phyloP scores from a whole-genome alignment of 2,888 invertebrate genomes.

The Baccha elongata region DNA sequence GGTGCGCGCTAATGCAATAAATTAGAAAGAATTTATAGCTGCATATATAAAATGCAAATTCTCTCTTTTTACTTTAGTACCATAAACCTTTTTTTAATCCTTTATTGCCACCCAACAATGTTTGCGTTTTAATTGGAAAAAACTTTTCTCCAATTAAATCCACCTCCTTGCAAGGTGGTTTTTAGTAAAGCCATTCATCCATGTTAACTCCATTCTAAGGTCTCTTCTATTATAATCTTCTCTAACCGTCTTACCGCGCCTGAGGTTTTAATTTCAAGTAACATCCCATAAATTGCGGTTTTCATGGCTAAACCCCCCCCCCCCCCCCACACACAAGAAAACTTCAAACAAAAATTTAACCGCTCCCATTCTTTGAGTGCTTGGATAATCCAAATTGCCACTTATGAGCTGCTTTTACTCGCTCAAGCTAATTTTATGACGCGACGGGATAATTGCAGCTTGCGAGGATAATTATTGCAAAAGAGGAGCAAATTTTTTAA shows the following conservation, averaged over 20 bases:
- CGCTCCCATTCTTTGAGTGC: conserved; percentile 35
- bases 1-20: too few relatives aligned
- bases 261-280: conserved; percentile 1
- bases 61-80: too few relatives aligned
- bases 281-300: conserved; percentile 4
- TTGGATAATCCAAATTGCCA: conserved; percentile 39
- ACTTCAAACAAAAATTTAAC: conserved; percentile 3
- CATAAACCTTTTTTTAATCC: too few relatives aligned
- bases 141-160: conserved; percentile 1
- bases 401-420: conserved; percentile 49
- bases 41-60: too few relatives aligned
- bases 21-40: too few relatives aligned
- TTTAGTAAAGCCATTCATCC: background rate
- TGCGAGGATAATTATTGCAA: conserved; percentile 37
- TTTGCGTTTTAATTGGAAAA: conserved; percentile 1
- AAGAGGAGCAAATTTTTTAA: conserved; percentile 5
- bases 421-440: conserved; percentile 9
- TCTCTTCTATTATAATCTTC: background rate
- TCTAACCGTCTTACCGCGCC: background rate
- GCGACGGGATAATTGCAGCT: conserved; percentile 38
- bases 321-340: background rate
- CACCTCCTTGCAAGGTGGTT: background rate
- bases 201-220: background rate
- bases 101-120: background rate
- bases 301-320: background rate